Conservation (phyloP, 1,140 invertebrate species). For the Agrilus planipennis region DNA sequence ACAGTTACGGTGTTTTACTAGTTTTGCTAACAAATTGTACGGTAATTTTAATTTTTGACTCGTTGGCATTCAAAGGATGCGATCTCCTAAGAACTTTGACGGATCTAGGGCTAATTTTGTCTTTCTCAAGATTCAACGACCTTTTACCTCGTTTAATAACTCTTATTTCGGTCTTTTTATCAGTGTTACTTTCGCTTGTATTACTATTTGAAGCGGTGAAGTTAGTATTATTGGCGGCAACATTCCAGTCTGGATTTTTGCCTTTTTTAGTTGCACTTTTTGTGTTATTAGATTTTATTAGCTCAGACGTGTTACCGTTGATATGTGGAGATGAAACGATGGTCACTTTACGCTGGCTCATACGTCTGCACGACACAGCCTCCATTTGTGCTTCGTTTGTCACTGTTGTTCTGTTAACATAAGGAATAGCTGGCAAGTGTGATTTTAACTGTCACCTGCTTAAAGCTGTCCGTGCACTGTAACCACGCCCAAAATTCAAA, state of each 20-base stretch:
- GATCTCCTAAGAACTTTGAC: slow-evolving; percentile 27
- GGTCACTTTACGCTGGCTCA: slow-evolving; percentile 10
- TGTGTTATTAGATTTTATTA: slow-evolving; percentile 11
- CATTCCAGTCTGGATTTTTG: background rate
- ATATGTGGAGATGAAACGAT: slow-evolving; percentile 11
- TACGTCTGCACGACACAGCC: slow-evolving; percentile 6
- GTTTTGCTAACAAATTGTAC: no score
- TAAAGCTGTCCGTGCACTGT: slow-evolving; percentile 18
- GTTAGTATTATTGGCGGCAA: background rate
- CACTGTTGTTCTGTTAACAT: slow-evolving; percentile 30
- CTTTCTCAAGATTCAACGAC: slow-evolving; percentile 25
- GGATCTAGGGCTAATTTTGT: slow-evolving; percentile 26
- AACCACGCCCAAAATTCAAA: slow-evolving; percentile 14
- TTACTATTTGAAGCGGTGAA: slow-evolving; percentile 9
- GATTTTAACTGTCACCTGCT: slow-evolving; percentile 9
- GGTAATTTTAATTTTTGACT: no score
- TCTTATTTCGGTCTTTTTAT: slow-evolving; percentile 11
- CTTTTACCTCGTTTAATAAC: slow-evolving; percentile 27
- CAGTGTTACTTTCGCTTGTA: slow-evolving; percentile 2
- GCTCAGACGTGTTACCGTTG: slow-evolving; percentile 10
- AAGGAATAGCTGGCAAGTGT: slow-evolving; percentile 14
- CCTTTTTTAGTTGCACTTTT: slow-evolving; percentile 11
- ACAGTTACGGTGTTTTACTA: no score
- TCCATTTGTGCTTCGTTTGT: slow-evolving; percentile 13
- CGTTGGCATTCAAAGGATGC: no score